Evolutionary conservation across 1,140 invertebrate genomes (phyloP), one percentile per base, ranked within the genome.

Genomic region (Tetramorium simillimum): DNA sequence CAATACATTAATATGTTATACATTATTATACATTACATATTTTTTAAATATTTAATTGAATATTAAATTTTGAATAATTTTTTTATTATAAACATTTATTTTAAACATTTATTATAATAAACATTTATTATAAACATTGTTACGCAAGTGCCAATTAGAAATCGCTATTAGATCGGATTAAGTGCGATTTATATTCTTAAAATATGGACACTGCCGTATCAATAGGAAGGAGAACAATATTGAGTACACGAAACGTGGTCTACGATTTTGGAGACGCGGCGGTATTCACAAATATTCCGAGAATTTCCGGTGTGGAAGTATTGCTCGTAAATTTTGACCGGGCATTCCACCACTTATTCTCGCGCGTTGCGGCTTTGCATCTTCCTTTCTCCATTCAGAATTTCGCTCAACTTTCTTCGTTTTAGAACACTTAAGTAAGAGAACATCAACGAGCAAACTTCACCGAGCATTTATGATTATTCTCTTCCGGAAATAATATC

Each of bases 281-380:
- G 69, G 53, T 73, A 58, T 73, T 73, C 67, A 37, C 53, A 69
- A 84, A 84, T 75, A 84, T 84, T 43, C 80, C 24, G 80, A 60
- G 69, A 84, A 73, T 84, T 84, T 73, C 69, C 51, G 80, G 69
- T 73, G 53, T 18, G n/a, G 60, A 84, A 75, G 80, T 84, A 75
- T 84, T 46, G 80, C 80, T 84, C 80, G 69, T 84, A 84, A 84
- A 84, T 84, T 84, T 28, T 60, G 51, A 43, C 53, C 56, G 53
- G 70, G 69, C 69, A 62, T 60, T 60, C 37, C 69, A 24, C 53
- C 40, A 60, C 80, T 82, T 84, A 84, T 75, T 84, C 69, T 73
- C 53, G 62, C 43, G 28, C 49, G 49, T 24, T 21, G 63, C 63
- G 69, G 24, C 40, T 49, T 75, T 56, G 69, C 53, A 49, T 70